Evolutionary conservation across 1,140 invertebrate species (phyloP), one percentile per base, ranked within the genome.

Genomic region (Apis dorsata): DNA sequence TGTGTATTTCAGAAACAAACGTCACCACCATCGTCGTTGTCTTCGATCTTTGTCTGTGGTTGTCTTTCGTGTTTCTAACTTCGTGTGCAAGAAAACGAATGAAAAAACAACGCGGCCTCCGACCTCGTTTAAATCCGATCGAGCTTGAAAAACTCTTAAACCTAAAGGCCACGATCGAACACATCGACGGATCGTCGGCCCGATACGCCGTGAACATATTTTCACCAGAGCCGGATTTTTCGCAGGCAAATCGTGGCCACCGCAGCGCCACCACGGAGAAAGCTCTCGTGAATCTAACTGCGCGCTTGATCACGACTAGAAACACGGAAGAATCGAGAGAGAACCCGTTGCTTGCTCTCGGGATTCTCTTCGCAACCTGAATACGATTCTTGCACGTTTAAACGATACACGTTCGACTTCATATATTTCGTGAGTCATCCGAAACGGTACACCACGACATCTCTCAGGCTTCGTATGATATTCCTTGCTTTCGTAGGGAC

Each of bases 1-100:
- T 84, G 88, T 81, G 87, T 90, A 91, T 91, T 92, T 92, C 86
- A 90, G 88, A 91, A 91, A 91, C 87, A 85, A 65, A 49, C 60
- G 19, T 51, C 62, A 75, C 83, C 90, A 44, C 55, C 53, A 24
- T 65, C 28, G 28, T 15, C 63, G 28, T 9, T 15, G 34, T 44
- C 34, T 44, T 44, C 34, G 34, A 44, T 44, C 34, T 44, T 44
- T 44, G 34, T 34, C 34, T 34, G 34, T 34, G 34, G 34, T 1
- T 34, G 34, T 44, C 34, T 44, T 44, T 44, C 34, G 34, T 44
- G 34, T 44, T 60, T n/a, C 28, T 9, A 5, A 3, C 2, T 17
- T 21, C 21, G 60, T 24, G 59, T 19, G 21, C 24, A 24, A 70
- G 13, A 44, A 49, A 65, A 44, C 49, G 60, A 12, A 17, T 79